Percentiles rank a stretch among this genome's conserved stretches.
These are phyloP conservation scores for Cyrtodaria siliqua DNA, from an alignment of 2,888 invertebrate genomes.

Conservation along the genomic window DNA sequence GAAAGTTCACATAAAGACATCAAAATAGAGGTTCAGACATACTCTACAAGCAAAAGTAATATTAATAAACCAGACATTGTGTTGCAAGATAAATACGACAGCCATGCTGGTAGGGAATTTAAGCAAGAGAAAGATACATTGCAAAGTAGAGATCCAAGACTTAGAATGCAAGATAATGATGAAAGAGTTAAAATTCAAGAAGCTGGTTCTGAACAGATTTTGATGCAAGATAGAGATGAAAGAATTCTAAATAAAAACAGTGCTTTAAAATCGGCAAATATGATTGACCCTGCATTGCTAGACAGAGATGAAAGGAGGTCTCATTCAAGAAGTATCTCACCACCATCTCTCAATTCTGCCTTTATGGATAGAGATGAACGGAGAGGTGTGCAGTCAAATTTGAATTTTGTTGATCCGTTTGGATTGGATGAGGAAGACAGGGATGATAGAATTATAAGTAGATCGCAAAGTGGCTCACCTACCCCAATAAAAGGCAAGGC, in stretches of 20 bases:
- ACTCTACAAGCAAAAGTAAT: too few relatives aligned
- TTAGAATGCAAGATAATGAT: too few relatives aligned
- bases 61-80: neutral
- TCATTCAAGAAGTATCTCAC: conserved; percentile 51
- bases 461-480: neutral
- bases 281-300: neutral
- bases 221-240: too few relatives aligned
- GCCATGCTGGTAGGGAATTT: neutral
- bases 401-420: conserved; percentile 25
- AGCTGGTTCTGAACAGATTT: too few relatives aligned
- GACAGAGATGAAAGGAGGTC: conserved; percentile 14
- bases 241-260: too few relatives aligned
- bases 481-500: neutral
- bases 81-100: too few relatives aligned
- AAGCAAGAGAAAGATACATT: neutral
- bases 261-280: too few relatives aligned
- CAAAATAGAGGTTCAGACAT: too few relatives aligned
- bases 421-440: conserved; percentile 31
- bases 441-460: conserved; percentile 2
- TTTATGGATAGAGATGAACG: conserved; percentile 17
- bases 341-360: conserved; percentile 9
- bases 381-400: neutral
- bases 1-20: too few relatives aligned
- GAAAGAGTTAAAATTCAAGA: too few relatives aligned
- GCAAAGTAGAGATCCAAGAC: too few relatives aligned